A percentile compares a stretch with the other conserved stretches of the same genome.
Conservation (phyloP, 1,140 invertebrate genomes). For the Brachionus sp. region DNA sequence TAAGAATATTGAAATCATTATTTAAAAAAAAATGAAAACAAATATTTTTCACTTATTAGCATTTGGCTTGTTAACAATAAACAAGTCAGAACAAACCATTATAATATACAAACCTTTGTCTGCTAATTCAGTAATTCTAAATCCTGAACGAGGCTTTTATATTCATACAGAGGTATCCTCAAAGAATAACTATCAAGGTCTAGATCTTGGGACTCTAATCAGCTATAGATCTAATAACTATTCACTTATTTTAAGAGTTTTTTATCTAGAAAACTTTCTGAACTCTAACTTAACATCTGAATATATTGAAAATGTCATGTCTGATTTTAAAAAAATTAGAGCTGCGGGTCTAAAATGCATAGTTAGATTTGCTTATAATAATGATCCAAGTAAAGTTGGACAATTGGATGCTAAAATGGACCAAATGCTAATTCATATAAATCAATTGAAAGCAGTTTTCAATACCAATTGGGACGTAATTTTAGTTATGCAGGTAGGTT, state of each 20-base stretch:
- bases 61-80: too few relatives aligned
- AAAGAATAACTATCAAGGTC: neutral
- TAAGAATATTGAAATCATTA: too few relatives aligned
- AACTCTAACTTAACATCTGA: neutral
- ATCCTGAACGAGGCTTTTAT: constrained; percentile 15
- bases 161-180: constrained; percentile 30
- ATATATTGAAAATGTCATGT: neutral
- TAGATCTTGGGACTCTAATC: neutral
- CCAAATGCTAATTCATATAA: neutral
- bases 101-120: neutral
- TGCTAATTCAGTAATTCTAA: neutral
- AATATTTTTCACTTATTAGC: too few relatives aligned
- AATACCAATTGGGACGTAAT: neutral
- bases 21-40: too few relatives aligned
- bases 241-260: constrained; percentile 21
- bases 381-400: neutral
- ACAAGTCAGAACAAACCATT: neutral
- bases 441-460: neutral
- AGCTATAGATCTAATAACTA: neutral
- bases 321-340: neutral
- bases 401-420: neutral
- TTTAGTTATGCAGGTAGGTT: neutral
- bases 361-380: constrained; percentile 8
- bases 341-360: neutral
- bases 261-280: constrained; percentile 13